Evolutionary conservation across 2,888 invertebrate species (phyloP), one percentile per base, ranked within the genome.

Genomic region (Dynastes grantii): DNA sequence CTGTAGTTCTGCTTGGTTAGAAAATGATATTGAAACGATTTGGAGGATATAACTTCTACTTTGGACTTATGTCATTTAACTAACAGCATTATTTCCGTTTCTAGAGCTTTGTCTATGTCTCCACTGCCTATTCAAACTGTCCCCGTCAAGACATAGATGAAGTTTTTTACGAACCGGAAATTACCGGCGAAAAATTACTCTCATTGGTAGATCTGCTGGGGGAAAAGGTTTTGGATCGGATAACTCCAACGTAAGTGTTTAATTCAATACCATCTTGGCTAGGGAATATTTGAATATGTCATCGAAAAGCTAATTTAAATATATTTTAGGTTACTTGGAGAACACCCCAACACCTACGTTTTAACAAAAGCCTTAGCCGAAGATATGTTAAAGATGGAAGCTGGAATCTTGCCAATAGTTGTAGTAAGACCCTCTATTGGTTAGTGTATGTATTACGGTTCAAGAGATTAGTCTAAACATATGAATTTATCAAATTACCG

Each of bases 281-380:
- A 4, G 40, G 5, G 16, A 55, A 55, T 32, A 32, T 2, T 3
- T 0, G 32, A 55, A 55, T 16, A 22, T 32, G 4, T 32, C 32
- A 55, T 55, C 13, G n/a, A 16, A n/a, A 55, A 55, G 8, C 55
- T 55, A 37, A 27, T 9, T 64, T 3, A 13, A 37, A 16, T 49
- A 16, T 22, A 11, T 32, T 71, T 32, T 37, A 78, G 78, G 4
- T 27, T 78, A 55, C 40, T 81, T 85, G 51, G 65, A 45, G 75
- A 55, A 9, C 53, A 81, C 80, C 87, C 87, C 9, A 97, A 98
- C 86, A 97, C 97, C 0, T 98, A 97, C 86, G 94, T 96, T 2
- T 95, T 94, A 86, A 97, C 97, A 0, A 98, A 98, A 89, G 95
- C 96, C 0, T 89, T 97, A 0, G 96, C 96, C 0, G 98, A 98